These are phyloP conservation scores for Papilio polytes DNA, from an alignment of 1,140 invertebrate species.

Conservation along the genomic window DNA sequence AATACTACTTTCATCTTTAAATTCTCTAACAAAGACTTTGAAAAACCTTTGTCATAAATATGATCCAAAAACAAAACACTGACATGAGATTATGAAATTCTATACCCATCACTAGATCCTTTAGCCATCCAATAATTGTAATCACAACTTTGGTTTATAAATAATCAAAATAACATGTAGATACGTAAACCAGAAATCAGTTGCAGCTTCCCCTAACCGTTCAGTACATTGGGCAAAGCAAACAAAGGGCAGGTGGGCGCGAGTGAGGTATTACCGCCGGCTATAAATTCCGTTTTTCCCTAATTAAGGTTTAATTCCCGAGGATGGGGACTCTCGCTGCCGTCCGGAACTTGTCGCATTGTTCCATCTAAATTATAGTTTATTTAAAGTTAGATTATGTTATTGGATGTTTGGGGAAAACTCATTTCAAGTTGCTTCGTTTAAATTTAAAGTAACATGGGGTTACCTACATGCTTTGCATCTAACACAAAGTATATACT, in stretches of 20 bases:
- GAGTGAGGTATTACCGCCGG: conserved; percentile 60
- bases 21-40: too few species aligned
- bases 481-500: neutral
- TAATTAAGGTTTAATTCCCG: conserved; percentile 81
- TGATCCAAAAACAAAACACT: too few species aligned
- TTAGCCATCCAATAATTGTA: neutral
- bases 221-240: conserved; percentile 53
- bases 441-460: conserved; percentile 11
- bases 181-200: neutral
- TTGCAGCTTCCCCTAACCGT: conserved; percentile 5
- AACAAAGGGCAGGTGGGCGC: conserved; percentile 69
- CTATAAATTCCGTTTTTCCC: conserved; percentile 82
- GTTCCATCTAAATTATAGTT: conserved; percentile 45
- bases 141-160: neutral
- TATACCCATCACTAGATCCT: too few species aligned
- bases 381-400: conserved; percentile 43
- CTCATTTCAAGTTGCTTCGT: conserved; percentile 23
- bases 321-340: conserved; percentile 47
- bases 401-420: conserved; percentile 33
- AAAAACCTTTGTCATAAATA: too few species aligned
- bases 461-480: neutral
- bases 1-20: too few species aligned
- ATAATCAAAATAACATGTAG: neutral
- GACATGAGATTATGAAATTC: too few species aligned
- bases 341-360: conserved; percentile 43